Base-by-base conservation (phyloP, 2,888 invertebrate genomes). In the Laothoe populi region DNA sequence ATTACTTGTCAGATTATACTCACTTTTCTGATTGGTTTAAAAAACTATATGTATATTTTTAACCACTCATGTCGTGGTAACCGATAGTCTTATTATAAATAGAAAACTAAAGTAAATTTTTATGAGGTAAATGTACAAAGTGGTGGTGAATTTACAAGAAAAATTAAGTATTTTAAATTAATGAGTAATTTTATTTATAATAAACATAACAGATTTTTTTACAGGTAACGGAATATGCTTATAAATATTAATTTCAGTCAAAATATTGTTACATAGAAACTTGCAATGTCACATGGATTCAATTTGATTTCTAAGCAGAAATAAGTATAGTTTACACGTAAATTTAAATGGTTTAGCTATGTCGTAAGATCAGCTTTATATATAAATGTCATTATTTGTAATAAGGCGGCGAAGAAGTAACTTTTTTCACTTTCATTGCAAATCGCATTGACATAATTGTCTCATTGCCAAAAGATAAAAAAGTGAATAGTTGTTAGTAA, bases 151-250 rank as follows among this genome's bases (percentile, higher is more conserved):
- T 71, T 71, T 70, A 66, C 64, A 61, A 68, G 66, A 74, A 70
- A 69, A 75, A 76, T 66, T 75, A 57, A 69, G 72, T 74, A 75
- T 78, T 73, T 46, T 81, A 77, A 74, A 77, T 81, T 74, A 81
- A 80, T 78, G 78, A 75, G 66, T 70, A 69, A 65, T 67, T 74
- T 72, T 75, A 72, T 61, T 71, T 72, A 64, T 63, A 68, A 66
- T 65, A 59, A 73, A 64, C 53, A 19, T 35, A 66, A 59, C 35
- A 44, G 8, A 60, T 7, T 49, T 59, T 59, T 40, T 45, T 13
- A 2, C 24, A 53, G 53, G 53, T 53, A 53, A 35, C 10, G 2
- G 35, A 11, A 35, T 35, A 35, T 35, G 11, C n/a, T 19, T 53
- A 16, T 11, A 35, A 11, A 35, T 4, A 19, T 19, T 19, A 35